phyloP scores from a whole-genome alignment of 1,140 invertebrate genomes.

The Eueides isabella region DNA sequence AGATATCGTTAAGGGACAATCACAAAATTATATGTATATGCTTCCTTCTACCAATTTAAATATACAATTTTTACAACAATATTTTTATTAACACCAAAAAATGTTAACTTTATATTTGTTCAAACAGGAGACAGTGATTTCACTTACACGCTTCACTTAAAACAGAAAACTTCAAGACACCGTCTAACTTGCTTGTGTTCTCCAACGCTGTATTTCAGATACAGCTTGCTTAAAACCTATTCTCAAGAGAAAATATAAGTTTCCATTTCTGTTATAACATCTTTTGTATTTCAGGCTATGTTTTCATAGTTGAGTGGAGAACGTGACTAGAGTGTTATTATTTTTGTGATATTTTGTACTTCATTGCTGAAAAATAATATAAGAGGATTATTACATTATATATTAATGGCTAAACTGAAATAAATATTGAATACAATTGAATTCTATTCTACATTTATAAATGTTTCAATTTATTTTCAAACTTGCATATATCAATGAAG shows the following conservation, averaged over 20 bases:
- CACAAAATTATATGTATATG: no score
- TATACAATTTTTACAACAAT: neutral
- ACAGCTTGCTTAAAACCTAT: constrained; percentile 7
- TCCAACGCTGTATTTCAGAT: neutral
- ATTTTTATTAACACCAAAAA: neutral
- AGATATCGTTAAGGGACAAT: no score
- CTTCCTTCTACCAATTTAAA: neutral
- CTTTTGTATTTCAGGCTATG: neutral
- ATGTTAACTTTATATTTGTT: neutral
- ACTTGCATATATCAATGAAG: no score
- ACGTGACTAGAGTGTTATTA: neutral
- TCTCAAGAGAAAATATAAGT: neutral
- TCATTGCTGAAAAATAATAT: neutral
- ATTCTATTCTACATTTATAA: no score
- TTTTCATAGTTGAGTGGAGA: constrained; percentile 1
- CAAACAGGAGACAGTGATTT: neutral
- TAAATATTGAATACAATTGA: neutral
- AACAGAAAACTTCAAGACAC: constrained; percentile 1
- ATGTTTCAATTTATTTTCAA: no score
- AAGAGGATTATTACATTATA: neutral
- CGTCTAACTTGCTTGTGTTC: neutral
- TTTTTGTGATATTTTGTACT: neutral
- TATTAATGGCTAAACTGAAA: neutral
- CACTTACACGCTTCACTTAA: constrained; percentile 11
- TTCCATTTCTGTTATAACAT: neutral